Base-by-base conservation (phyloP, 1,140 invertebrate genomes). In the Chironomus tepperi region DNA sequence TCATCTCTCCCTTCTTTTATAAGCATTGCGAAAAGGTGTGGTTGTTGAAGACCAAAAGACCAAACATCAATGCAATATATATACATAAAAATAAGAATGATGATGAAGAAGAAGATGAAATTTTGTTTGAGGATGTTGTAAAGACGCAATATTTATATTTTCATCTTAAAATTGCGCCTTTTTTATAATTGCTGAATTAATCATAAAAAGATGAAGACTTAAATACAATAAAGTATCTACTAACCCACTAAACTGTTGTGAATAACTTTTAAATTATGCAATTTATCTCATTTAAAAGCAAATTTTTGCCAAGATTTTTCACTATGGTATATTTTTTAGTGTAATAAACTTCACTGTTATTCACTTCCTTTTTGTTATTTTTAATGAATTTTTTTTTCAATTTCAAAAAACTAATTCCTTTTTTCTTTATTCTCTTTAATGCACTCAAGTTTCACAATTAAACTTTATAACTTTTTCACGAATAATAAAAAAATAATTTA, bases 61-160 rank as follows among this genome's bases (percentile, higher is more conserved):
- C 12, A n/a, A 57, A 57, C n/a, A 57, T n/a, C n/a, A 57, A 57
- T 57, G n/a, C 47, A 57, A 5, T n/a, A 57, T 47, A 9, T 2
- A 15, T 15, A 47, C 7, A 15, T 1, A 47, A 9, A 15, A 47
- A 9, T 47, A 15, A 47, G 43, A 47, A 15, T 47, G 7, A 57
- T 57, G 47, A 57, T n/a, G 47, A 57, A 57, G n/a, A 57, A 57
- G n/a, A 57, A 57, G n/a, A n/a, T n/a, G 12, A 57, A 57, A 15
- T 57, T 57, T 57, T n/a, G 12, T 34, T 34, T 34, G 24, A 6
- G 64, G 65, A 70, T 70, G 65, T 70, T 70, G 65, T 10, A 70
- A 70, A 70, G 65, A 70, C 65, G 65, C 65, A 70, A 70, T 70
- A 21, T 19, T 70, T 5, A 34, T 34, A 34, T 34, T 70, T 18